Conservation (phyloP, 1,140 invertebrate species). For the Drosophila rufa region DNA sequence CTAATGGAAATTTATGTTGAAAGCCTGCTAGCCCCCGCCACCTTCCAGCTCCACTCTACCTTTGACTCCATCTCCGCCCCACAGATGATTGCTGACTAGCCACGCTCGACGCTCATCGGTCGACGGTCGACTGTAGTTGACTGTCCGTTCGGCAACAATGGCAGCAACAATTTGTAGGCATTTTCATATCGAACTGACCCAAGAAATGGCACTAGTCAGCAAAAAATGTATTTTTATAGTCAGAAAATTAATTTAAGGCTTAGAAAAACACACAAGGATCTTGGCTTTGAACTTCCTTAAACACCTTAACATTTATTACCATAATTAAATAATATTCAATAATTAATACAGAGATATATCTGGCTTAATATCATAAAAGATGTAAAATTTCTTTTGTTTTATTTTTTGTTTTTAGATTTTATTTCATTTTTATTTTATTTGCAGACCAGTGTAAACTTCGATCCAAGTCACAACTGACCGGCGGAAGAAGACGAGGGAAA, state of each 20-base stretch:
- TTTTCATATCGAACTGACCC: conserved; percentile 77
- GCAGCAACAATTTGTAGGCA: conserved; percentile 77
- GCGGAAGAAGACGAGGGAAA: conserved; percentile 25
- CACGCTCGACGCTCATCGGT: too few relatives aligned
- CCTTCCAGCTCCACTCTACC: neutral
- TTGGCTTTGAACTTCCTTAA: too few relatives aligned
- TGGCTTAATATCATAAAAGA: neutral
- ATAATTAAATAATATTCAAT: too few relatives aligned
- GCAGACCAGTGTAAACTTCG: conserved; percentile 20
- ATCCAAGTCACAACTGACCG: conserved; percentile 20
- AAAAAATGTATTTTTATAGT: neutral
- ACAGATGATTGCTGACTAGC: conserved; percentile 29
- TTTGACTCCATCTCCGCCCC: conserved; percentile 10
- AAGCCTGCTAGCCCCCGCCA: conserved; percentile 58
- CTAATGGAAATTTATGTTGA: conserved; percentile 84
- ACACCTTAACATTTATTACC: too few relatives aligned
- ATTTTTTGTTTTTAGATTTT: neutral
- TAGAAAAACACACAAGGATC: too few relatives aligned
- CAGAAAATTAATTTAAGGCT: too few relatives aligned
- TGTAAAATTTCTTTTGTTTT: neutral
- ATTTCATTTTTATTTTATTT: neutral
- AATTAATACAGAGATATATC: too few relatives aligned
- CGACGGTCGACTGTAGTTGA: conserved; percentile 45
- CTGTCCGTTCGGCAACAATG: conserved; percentile 34
- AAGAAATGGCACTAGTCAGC: conserved; percentile 47